Percentiles rank a stretch among this genome's conserved stretches.
Conservation (phyloP, 2,113 vertebrate species). For the Spermophilus dauricus region DNA sequence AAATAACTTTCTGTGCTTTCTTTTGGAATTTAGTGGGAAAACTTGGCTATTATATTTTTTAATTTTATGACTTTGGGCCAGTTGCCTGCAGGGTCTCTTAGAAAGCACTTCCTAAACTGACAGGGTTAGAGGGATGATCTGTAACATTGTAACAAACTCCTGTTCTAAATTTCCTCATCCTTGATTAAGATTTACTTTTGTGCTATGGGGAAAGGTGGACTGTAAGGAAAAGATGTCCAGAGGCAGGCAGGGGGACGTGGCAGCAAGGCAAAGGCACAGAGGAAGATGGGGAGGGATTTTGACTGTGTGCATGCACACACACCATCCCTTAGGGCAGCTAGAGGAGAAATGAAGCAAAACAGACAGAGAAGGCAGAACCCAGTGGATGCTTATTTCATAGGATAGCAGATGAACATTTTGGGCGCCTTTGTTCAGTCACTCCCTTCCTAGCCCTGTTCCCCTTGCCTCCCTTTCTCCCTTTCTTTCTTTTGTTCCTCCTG, state of each 20-base stretch:
- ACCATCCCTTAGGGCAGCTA: background rate
- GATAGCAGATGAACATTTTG: background rate
- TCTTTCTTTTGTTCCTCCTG: background rate
- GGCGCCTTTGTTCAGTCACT: background rate
- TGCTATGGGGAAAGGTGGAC: background rate
- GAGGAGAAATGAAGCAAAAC: background rate
- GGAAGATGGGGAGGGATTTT: background rate
- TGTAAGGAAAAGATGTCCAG: background rate
- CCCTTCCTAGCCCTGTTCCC: background rate
- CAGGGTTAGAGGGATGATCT: background rate
- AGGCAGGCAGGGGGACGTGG: background rate
- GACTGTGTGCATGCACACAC: background rate
- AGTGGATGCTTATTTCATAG: background rate
- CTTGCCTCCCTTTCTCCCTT: background rate
- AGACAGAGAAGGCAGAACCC: background rate
- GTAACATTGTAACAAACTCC: background rate
- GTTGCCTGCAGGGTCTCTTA: background rate
- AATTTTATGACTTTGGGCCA: slow-evolving; percentile 19
- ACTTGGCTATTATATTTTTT: background rate
- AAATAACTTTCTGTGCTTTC: slow-evolving; percentile 42
- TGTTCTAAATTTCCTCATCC: background rate
- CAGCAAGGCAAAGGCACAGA: background rate
- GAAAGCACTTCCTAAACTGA: background rate
- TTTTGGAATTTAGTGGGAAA: slow-evolving; percentile 19
- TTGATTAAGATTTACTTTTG: slow-evolving; percentile 36